Evolutionary conservation across 1,140 invertebrate genomes (phyloP), one percentile per base, ranked within the genome.

Genomic region (Cydia fagiglandana): DNA sequence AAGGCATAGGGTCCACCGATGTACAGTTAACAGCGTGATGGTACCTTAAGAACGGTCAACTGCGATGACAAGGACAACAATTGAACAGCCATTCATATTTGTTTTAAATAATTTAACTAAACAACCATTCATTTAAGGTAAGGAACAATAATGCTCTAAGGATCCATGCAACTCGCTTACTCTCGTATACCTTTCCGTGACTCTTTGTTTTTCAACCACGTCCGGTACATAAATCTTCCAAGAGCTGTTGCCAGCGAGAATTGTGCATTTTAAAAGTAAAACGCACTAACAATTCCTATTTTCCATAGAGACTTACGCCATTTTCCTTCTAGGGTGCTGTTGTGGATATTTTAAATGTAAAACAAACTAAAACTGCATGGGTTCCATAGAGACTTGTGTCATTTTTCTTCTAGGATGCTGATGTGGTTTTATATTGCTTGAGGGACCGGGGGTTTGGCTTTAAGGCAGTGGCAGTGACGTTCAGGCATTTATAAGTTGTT

Each of bases 401-500:
- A 12, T 61, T 61, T 24, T 61, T 61, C 2, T 61, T 12, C 56
- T 61, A n/a, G 2, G 6, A 2, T 24, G 56, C 2, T n/a, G 20
- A 61, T 61, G 56, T 61, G 56, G 56, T 61, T 61, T 61, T 61
- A 61, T 61, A 61, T 61, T 61, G 56, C 56, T 61, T 61, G 56
- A 61, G 56, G 56, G 56, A 24, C 56, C 20, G 56, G 6, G 56
- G n/a, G 56, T 10, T 61, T 24, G 56, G 56, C 56, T 61, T 10
- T 61, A 24, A 61, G 24, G 56, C 17, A 61, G 15, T 20, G 56
- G 50, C 15, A 53, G 17, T 61, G 56, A 61, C 56, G 56, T 61
- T 61, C 20, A 24, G 24, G 56, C n/a, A 61, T 61, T 61, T 61
- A 24, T 3, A 61, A 61, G 7, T 61, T 47, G 45, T 47, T 47